These are phyloP conservation scores for Masnerella sp. DNA, from an alignment of 2,888 invertebrate species.

Conservation along the genomic window DNA sequence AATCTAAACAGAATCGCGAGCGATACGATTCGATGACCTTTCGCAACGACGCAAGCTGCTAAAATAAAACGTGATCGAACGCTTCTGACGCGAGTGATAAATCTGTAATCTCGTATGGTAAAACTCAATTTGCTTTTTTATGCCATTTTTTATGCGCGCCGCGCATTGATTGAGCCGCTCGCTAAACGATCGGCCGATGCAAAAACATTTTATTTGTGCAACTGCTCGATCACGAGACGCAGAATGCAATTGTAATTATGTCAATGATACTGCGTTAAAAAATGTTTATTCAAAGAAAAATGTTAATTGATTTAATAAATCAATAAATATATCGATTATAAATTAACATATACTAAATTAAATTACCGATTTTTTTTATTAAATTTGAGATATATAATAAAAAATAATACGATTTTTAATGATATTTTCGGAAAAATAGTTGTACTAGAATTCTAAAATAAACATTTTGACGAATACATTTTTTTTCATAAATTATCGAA, in stretches of 20 bases:
- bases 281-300: too few relatives aligned
- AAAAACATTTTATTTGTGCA: slow-evolving; percentile 23
- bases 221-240: slow-evolving; percentile 33
- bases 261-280: slow-evolving; percentile 26
- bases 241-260: slow-evolving; percentile 25
- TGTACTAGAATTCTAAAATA: too few relatives aligned
- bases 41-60: slow-evolving; percentile 43
- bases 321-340: too few relatives aligned
- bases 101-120: slow-evolving; percentile 40
- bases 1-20: slow-evolving; percentile 37
- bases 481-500: too few relatives aligned
- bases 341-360: too few relatives aligned
- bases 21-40: slow-evolving; percentile 50
- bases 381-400: too few relatives aligned
- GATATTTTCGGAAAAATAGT: too few relatives aligned
- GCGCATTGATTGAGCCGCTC: slow-evolving; percentile 17
- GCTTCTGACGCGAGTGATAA: slow-evolving; percentile 39
- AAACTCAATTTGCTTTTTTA: slow-evolving; percentile 36
- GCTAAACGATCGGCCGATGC: slow-evolving; percentile 13
- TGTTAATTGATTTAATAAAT: too few relatives aligned
- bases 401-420: too few relatives aligned
- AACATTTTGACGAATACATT: too few relatives aligned
- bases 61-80: slow-evolving; percentile 53
- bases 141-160: slow-evolving; percentile 17
- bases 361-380: too few relatives aligned